These are phyloP conservation scores for Sphyrna mokarran DNA, from an alignment of 2,113 vertebrate species.

Conservation along the genomic window DNA sequence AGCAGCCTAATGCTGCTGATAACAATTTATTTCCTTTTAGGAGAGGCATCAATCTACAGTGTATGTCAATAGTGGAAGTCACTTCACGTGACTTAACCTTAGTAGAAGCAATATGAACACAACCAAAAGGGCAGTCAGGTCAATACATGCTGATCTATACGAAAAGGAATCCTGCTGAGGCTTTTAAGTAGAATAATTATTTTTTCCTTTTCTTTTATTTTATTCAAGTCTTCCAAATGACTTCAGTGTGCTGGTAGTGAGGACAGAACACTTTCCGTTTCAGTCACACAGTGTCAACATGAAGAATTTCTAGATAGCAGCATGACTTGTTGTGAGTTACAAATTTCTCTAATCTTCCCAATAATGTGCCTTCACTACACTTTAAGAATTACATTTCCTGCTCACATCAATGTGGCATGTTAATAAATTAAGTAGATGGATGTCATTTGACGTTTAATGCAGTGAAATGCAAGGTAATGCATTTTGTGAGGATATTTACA, in stretches of 20 bases:
- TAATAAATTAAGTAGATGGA: not conserved
- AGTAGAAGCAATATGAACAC: not conserved
- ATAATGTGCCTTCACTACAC: not conserved
- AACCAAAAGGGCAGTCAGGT: not conserved
- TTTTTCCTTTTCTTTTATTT: not conserved
- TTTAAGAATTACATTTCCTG: not conserved
- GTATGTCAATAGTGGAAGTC: not conserved
- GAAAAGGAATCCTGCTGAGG: not conserved
- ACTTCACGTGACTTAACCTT: not conserved
- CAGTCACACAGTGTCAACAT: not conserved
- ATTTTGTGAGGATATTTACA: not conserved
- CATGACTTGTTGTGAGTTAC: not conserved
- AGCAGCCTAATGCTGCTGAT: not conserved
- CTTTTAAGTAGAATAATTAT: not conserved
- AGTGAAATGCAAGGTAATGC: not conserved
- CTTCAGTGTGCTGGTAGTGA: not conserved
- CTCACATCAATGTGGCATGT: not conserved
- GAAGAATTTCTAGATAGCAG: not conserved
- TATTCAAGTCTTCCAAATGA: not conserved
- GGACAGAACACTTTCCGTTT: not conserved
- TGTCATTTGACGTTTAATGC: not conserved
- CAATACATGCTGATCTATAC: not conserved
- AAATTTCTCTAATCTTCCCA: not conserved
- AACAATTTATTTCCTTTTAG: slow-evolving; percentile 11
- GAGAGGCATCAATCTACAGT: not conserved